Conservation (phyloP, 2,888 invertebrate species). For the Coenonympha glycerion region DNA sequence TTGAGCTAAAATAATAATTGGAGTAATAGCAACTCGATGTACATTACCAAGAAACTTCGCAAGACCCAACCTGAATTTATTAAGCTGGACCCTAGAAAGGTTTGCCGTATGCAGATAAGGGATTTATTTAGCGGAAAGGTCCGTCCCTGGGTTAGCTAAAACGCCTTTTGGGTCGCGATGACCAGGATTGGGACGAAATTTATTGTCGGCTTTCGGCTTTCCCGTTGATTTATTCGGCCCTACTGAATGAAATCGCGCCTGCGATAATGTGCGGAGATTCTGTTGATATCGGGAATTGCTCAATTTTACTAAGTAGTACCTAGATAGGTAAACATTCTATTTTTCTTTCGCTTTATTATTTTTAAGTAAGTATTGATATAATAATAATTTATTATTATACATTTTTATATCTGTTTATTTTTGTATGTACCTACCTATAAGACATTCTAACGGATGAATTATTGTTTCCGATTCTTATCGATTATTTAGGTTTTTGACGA, state of each 20-base stretch:
- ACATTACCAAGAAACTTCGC: slow-evolving; percentile 54
- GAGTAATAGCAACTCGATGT: slow-evolving; percentile 42
- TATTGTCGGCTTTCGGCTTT: slow-evolving; percentile 69
- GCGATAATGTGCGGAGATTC: slow-evolving; percentile 49
- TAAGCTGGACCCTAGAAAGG: slow-evolving; percentile 76
- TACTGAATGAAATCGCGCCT: slow-evolving; percentile 56
- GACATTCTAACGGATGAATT: too few species aligned
- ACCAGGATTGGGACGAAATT: slow-evolving; percentile 72
- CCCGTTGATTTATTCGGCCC: slow-evolving; percentile 68
- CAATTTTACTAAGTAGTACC: background rate
- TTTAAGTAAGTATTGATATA: too few species aligned
- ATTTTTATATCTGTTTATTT: too few species aligned
- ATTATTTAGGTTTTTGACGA: too few species aligned
- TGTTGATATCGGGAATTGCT: slow-evolving; percentile 16
- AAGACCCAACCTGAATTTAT: slow-evolving; percentile 75
- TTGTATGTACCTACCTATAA: too few species aligned
- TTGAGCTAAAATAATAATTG: too few species aligned
- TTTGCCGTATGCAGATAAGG: slow-evolving; percentile 77
- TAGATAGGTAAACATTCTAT: background rate
- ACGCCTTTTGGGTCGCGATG: slow-evolving; percentile 70
- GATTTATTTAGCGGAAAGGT: slow-evolving; percentile 77
- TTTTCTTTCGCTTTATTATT: background rate
- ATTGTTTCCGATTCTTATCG: too few species aligned
- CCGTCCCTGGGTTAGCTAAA: slow-evolving; percentile 71
- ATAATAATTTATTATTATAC: too few species aligned